Evolutionary conservation across 2,113 vertebrate genomes (phyloP), one percentile per base, ranked within the genome.

Genomic region (Salvator merianae): DNA sequence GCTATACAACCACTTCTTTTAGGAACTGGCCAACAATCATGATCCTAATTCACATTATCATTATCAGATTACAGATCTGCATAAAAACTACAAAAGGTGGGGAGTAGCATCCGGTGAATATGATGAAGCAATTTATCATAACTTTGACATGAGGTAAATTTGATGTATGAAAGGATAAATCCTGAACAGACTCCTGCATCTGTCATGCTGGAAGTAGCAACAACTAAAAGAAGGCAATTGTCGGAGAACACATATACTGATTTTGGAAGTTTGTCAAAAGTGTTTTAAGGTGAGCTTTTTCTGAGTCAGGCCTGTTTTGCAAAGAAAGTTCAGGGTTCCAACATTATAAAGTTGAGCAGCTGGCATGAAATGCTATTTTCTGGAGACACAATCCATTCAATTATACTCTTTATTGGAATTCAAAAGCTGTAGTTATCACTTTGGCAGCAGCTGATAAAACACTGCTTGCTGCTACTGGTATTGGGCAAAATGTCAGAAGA

Each of bases 401-500:
- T 92, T 88, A 86, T 72, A 74, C 22, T 62, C 86, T 88, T 40
- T 87, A 88, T 93, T 93, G 89, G 77, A 90, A 94, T 95, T 93
- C 92, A 88, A 90, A 93, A 90, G 87, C 89, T 91, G 90, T 88
- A 84, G 63, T 91, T 92, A 90, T 88, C 76, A 90, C 83, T 92
- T 93, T 93, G 91, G 92, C 91, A 93, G 86, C 84, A 53, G 84
- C 73, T 87, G 89, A 92, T 88, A 90, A 91, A 92, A 89, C 87
- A 89, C 92, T 92, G 86, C 88, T 81, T 90, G 91, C 79, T 59
- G 66, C 80, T 62, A 85, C 43, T 81, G 84, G 86, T 18, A 13
- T 65, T 92, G 93, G 77, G 92, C 88, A 87, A 93, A 93, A 92
- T 90, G 88, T 93, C 92, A 93, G 83, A 92, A 94, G 88, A 87